Evolutionary conservation across 2,888 invertebrate species (phyloP).

Genomic region (Allolobophora icterica): DNA sequence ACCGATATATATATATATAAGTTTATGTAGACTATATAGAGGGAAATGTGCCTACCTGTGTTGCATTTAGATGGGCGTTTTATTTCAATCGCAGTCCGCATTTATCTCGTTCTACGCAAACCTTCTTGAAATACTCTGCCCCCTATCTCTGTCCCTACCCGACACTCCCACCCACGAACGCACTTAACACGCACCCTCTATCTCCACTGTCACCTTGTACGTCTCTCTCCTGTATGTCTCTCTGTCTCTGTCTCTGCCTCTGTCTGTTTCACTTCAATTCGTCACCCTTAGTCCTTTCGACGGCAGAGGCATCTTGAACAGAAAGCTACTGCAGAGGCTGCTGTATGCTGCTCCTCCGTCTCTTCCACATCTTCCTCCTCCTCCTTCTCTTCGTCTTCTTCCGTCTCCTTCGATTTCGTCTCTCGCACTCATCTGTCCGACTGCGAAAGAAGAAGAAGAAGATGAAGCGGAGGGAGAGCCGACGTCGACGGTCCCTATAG

Average conservation of each 20-base stretch:
- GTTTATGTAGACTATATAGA: not conserved
- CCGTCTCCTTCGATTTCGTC: not conserved
- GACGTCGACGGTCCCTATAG: not conserved
- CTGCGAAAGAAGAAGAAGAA: not conserved
- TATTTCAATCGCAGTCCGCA: not conserved
- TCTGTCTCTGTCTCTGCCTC: not conserved
- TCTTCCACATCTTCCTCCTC: not conserved
- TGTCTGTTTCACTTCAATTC: slow-evolving; percentile 1
- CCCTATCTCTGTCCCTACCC: too few species aligned
- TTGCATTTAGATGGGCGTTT: not conserved
- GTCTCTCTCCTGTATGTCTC: not conserved
- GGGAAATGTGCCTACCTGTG: not conserved
- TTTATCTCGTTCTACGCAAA: not conserved
- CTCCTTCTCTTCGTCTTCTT: not conserved
- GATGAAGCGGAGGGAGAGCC: not conserved
- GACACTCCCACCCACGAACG: not conserved
- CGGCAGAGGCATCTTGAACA: not conserved
- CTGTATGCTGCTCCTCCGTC: not conserved
- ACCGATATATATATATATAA: too few species aligned
- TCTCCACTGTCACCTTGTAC: not conserved
- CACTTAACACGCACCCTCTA: not conserved
- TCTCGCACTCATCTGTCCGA: not conserved
- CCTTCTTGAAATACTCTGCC: not conserved
- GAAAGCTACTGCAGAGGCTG: not conserved
- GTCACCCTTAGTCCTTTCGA: not conserved